These are phyloP conservation scores for Microctonus brassicae DNA, from an alignment of 2,888 invertebrate genomes.

Conservation along the genomic window DNA sequence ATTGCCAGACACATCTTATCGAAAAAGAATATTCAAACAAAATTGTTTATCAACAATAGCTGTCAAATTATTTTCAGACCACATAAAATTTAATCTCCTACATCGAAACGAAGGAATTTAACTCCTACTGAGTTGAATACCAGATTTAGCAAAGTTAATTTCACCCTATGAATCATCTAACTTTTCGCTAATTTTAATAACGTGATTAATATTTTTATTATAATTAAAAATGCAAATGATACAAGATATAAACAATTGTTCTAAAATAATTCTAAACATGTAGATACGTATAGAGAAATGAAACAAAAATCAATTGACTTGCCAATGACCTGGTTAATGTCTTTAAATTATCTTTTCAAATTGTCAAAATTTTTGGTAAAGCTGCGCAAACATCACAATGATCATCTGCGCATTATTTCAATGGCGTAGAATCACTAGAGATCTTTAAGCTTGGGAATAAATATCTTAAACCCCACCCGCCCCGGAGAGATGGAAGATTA, in stretches of 20 bases:
- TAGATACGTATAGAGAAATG: background rate
- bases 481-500: background rate
- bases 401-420: slow-evolving; percentile 24
- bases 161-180: slow-evolving; percentile 1
- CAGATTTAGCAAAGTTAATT: slow-evolving; percentile 6
- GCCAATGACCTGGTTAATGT: background rate
- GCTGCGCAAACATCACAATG: slow-evolving; percentile 19
- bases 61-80: background rate
- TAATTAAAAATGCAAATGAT: background rate
- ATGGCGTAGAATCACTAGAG: slow-evolving; percentile 6
- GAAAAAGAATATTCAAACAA: background rate
- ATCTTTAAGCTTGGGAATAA: slow-evolving; percentile 17
- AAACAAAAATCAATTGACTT: background rate
- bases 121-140: background rate
- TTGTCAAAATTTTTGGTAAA: slow-evolving; percentile 2
- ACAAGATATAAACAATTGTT: background rate
- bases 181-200: background rate
- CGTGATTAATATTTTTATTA: background rate
- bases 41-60: background rate
- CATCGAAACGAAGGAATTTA: background rate
- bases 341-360: background rate
- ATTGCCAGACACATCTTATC: background rate
- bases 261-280: background rate
- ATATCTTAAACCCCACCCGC: slow-evolving; percentile 15
- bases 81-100: background rate